Conservation (phyloP, 2,113 vertebrate genomes). For the Eretmochelys imbricata region DNA sequence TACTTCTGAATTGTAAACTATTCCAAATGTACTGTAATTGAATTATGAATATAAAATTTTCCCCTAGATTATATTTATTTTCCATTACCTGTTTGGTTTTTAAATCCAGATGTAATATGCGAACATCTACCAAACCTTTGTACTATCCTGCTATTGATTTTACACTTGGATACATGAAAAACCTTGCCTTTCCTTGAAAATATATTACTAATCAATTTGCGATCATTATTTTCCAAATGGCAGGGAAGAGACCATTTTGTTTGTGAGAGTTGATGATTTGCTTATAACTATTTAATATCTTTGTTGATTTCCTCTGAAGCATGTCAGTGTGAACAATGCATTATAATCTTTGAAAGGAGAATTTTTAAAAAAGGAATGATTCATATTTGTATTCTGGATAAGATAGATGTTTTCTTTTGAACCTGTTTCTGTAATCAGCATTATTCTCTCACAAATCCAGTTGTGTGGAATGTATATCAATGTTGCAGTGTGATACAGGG, state of each 20-base stretch:
- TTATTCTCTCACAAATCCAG: neutral
- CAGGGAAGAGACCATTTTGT: neutral
- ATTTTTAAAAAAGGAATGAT: neutral
- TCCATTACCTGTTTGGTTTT: neutral
- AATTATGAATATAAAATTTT: slow-evolving; percentile 7
- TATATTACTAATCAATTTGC: neutral
- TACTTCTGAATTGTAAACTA: slow-evolving; percentile 22
- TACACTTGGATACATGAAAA: neutral
- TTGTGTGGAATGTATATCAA: neutral
- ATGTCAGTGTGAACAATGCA: slow-evolving; percentile 29
- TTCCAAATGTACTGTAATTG: neutral
- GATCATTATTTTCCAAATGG: neutral
- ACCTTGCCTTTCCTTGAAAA: neutral
- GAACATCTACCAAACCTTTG: slow-evolving; percentile 11
- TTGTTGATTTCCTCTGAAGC: slow-evolving; percentile 27
- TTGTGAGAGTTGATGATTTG: neutral
- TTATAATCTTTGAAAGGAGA: neutral
- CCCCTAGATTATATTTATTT: slow-evolving; percentile 9
- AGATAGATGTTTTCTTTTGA: neutral
- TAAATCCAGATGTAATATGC: neutral
- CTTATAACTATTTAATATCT: neutral
- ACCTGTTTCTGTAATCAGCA: neutral
- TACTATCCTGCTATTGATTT: neutral
- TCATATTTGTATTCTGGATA: neutral
- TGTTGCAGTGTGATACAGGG: neutral